A percentile compares a stretch with the other conserved stretches of the same genome.
Evolutionary conservation across 1,140 invertebrate species (phyloP).

Genomic region (Teleogryllus occipitalis): DNA sequence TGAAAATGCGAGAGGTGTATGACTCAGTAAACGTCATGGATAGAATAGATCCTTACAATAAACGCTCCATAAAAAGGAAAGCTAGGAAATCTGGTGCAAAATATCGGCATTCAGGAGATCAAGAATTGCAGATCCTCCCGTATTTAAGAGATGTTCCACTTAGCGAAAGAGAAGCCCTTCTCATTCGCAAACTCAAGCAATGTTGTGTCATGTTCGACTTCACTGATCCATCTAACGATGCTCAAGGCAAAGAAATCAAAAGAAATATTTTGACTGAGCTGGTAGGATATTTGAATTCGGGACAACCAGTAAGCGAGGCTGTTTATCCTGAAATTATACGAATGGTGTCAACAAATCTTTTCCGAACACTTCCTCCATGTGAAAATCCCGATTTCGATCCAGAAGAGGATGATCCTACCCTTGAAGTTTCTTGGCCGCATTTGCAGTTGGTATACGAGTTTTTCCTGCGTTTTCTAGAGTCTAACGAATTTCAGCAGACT

Average conservation of each 20-base stretch:
- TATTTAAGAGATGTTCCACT: conserved; percentile 74
- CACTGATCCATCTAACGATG: conserved; percentile 90
- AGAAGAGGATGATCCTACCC: conserved; percentile 97
- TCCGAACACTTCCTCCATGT: conserved; percentile 92
- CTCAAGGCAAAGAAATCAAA: conserved; percentile 99
- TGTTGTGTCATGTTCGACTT: conserved; percentile 99
- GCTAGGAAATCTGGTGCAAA: neutral
- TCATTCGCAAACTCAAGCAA: conserved; percentile 93
- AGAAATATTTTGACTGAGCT: conserved; percentile 92
- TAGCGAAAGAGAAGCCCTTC: conserved; percentile 85
- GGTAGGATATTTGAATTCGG: conserved; percentile 91
- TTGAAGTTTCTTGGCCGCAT: conserved; percentile 99
- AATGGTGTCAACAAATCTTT: conserved; percentile 92
- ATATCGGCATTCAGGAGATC: conserved; percentile 35
- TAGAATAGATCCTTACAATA: neutral
- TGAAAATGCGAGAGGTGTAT: neutral
- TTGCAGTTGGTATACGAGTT: conserved; percentile 89
- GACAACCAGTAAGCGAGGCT: conserved; percentile 77
- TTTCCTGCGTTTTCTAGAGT: conserved; percentile 85
- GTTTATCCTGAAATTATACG: conserved; percentile 93
- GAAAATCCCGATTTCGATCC: conserved; percentile 99
- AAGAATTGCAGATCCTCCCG: conserved; percentile 75
- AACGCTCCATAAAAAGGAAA: neutral
- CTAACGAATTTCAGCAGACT: conserved; percentile 88
- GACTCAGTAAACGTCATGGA: neutral